Conservation (phyloP, 2,113 vertebrate genomes). For the Macaca fascicularis region T2T-MFA8v1.1 NC_088376.1:28858001-28858500, state of each 20-base stretch:
- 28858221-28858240: not conserved
- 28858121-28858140: not conserved
- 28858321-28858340: not conserved
- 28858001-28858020: not conserved
- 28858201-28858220: not conserved
- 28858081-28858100: not conserved
- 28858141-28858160: not conserved
- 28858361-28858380: not conserved
- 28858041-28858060: not conserved
- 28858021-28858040: not conserved
- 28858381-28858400: not conserved
- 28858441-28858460: not conserved
- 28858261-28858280: not conserved
- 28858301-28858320: not conserved
- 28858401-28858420: not conserved
- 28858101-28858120: not conserved
- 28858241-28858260: not conserved
- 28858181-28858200: not conserved
- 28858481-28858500: not conserved
- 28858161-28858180: not conserved
- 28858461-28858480: not conserved
- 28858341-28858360: not conserved
- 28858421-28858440: not conserved
- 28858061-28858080: not conserved
- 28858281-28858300: no score